Evolutionary conservation across 2,797 vertebrate genomes (phyloP), one percentile per base, ranked within the genome.

Genomic region (Chloroceryle inda): DNA sequence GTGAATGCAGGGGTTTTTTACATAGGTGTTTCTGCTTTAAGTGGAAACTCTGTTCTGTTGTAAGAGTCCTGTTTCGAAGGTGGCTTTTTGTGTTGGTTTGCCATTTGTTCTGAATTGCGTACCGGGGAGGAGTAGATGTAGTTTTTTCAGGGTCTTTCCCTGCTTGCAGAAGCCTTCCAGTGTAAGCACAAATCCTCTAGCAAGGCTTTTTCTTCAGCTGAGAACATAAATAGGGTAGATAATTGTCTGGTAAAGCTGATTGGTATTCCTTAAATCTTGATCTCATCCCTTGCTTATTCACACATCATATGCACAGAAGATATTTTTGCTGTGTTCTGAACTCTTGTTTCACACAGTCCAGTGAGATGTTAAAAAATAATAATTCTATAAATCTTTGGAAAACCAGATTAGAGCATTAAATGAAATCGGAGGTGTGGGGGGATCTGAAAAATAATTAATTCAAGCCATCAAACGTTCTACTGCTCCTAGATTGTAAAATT

Each of bases 231-330:
- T 86, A 88, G 75, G 77, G 49, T 78, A 88, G 86, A 77, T 94
- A 79, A 81, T 89, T 93, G 80, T 91, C 88, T 95, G 74, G 59
- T 84, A 85, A 93, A 96, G 88, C 93, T 96, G 90, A 93, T 92
- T 95, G 88, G 75, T 97, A 96, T 95, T 94, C 95, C 72, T 84
- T 91, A 84, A 93, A 87, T 94, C 93, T 95, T 88, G 84, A 87
- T 95, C 80, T 92, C 77, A 85, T 91, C 63, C 61, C 53, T 94
- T 94, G 79, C 94, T 91, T 95, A 95, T 97, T 97, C 93, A 83
- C 94, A 95, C 92, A 77, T 93, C 88, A 77, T 94, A 89, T 97
- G 95, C 92, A 85, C 63, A 24, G 84, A 96, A 97, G 93, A 71
- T 93, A 87, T 85, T 95, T 92, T 91, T 94, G 88, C 74, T 67